phyloP scores from a whole-genome alignment of 2,113 vertebrate species.

The Laticauda colubrina region DNA sequence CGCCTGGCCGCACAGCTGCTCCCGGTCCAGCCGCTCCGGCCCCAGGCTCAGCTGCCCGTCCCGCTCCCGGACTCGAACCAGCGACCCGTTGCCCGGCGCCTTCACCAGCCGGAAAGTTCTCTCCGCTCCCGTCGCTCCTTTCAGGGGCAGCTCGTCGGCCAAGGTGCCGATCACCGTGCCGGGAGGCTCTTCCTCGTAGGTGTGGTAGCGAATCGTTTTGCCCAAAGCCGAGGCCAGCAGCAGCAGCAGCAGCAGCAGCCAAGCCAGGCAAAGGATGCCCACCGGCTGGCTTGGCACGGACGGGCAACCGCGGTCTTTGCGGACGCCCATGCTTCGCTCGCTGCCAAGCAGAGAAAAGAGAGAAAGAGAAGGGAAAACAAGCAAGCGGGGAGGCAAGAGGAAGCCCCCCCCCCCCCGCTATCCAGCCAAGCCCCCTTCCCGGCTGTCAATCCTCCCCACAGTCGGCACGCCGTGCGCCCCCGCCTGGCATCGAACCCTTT shows the following conservation, averaged over 20 bases:
- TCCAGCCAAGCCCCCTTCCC: not conserved
- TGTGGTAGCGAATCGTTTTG: conserved; percentile 89
- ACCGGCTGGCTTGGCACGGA: conserved; percentile 12
- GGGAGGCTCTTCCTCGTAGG: conserved; percentile 85
- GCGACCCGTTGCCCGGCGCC: conserved; percentile 87
- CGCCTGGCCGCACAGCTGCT: conserved; percentile 83
- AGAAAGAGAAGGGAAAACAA: not conserved
- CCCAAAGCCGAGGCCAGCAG: conserved; percentile 56
- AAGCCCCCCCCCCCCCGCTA: not conserved
- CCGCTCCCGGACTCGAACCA: conserved; percentile 86
- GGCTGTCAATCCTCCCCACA: not conserved
- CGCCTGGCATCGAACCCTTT: not conserved
- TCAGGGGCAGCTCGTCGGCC: conserved; percentile 88
- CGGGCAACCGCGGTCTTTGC: conserved; percentile 26
- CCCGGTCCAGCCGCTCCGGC: conserved; percentile 85
- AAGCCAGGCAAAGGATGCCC: conserved; percentile 65
- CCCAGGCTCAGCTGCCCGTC: conserved; percentile 89
- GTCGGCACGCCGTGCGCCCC: not conserved
- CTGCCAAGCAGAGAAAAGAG: conserved; percentile 8
- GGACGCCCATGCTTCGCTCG: not conserved
- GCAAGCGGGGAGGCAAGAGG: not conserved
- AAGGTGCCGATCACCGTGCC: conserved; percentile 92
- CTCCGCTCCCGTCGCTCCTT: conserved; percentile 70
- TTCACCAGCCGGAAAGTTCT: conserved; percentile 92
- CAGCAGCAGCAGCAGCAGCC: conserved; percentile 47